Evolutionary conservation across 2,797 vertebrate species (phyloP), one percentile per base, ranked within the genome.

Genomic region (Aphelocoma californica): DNA sequence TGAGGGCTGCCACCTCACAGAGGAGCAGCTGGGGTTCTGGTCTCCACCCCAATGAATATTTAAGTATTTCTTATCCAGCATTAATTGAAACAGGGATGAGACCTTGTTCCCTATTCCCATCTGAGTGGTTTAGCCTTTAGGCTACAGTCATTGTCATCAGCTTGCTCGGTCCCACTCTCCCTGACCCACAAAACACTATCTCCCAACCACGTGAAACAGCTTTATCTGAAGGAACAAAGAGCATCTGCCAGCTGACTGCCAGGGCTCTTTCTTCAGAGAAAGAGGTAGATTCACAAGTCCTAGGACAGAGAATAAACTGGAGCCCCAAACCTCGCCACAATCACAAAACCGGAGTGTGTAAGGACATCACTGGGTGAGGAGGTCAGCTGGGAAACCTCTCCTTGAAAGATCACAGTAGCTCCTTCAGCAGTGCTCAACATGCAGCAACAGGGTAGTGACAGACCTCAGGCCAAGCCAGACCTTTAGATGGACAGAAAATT

Each of bases 31-130:
- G 14, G 48, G 71, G 24, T 73, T 71, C 64, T 77, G 42, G 48
- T 67, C 53, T 71, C 64, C 88, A 79, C 32, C 58, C n/a, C 75
- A 90, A 80, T 86, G 89, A 87, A 91, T 77, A 79, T 56, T 79
- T 34, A 77, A 93, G 64, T 64, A 91, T 73, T 94, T 79, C 51
- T 94, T 93, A 87, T 34, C 48, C 86, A 88, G 56, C 24, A 61
- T 80, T 80, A 87, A 92, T 85, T 78, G 64, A 89, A 93, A 87
- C 12, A 78, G 32, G 45, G 56, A 88, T 24, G 28, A 89, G 71
- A 91, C 87, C 53, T 61, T 80, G 71, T 64, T 92, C 66, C 51
- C 45, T 60, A 50, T 89, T 96, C 79, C 81, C 89, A 82, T 7
- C 8, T 80, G 89, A 90, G 53, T 19, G 36, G 14, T 21, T 67